A percentile compares a stretch with the other conserved stretches of the same genome.
Evolutionary conservation across 23 tunicate genomes (phyloP).

Genomic region (Trididemnum miniatum): DNA sequence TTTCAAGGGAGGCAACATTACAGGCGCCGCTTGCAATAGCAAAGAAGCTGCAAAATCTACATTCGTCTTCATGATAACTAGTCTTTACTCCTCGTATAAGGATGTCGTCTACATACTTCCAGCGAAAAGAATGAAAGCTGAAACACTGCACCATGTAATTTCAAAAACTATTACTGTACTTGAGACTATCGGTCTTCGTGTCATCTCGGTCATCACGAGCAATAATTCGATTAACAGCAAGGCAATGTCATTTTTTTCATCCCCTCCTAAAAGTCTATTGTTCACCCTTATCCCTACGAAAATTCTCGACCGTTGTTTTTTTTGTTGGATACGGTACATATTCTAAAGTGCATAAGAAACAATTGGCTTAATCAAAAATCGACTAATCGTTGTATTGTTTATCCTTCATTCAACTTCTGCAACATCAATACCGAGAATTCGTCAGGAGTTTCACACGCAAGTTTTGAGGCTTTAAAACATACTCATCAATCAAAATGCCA

Average conservation of each 20-base stretch:
- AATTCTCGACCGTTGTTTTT: constrained; percentile 12
- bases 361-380: constrained; percentile 31
- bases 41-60: constrained; percentile 18
- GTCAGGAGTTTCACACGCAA: not conserved
- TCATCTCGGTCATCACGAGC: not conserved
- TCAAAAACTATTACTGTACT: constrained; percentile 1
- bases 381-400: not conserved
- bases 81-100: constrained; percentile 6
- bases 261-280: constrained; percentile 20
- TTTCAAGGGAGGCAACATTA: constrained; percentile 21
- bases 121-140: not conserved
- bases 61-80: constrained; percentile 21
- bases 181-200: constrained; percentile 10
- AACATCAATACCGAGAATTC: constrained; percentile 7
- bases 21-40: constrained; percentile 1
- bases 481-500: not conserved
- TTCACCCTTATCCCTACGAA: constrained; percentile 17
- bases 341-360: constrained; percentile 29
- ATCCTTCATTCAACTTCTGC: constrained; percentile 18
- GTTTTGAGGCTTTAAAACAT: constrained; percentile 3
- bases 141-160: not conserved
- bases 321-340: constrained; percentile 15
- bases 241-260: constrained; percentile 23
- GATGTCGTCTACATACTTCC: constrained; percentile 21
- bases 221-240: constrained; percentile 27